Base-by-base conservation (phyloP, 2,888 invertebrate species). In the Agonum fuliginosum region DNA sequence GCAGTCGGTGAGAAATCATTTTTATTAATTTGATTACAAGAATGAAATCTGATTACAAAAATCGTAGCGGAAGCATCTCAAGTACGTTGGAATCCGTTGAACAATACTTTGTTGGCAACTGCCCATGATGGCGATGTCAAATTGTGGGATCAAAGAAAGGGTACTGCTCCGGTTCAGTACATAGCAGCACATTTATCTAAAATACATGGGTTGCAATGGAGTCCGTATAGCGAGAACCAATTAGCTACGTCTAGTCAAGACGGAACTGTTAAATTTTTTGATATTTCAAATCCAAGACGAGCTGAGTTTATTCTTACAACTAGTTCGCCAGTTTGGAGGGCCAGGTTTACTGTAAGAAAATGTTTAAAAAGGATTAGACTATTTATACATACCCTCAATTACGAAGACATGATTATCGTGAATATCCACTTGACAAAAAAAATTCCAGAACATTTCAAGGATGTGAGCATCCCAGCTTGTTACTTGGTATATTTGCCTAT, bases 191-290 rank as follows among this genome's bases (percentile, higher is more conserved):
- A 98, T 88, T 88, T 97, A 79, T 90, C 92, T 27, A 91, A 97
- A 89, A 97, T 98, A 80, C 95, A 97, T 85, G 97, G 97, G 54
- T 91, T 98, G 34, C 97, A 98, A 86, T 98, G 98, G 98, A 96
- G 95, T 86, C 94, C 95, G 10, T 92, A 91, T 79, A 91, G 93
- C 82, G 95, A 96, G 86, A 94, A 94, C 80, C 95, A 95, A 83
- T 86, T 96, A 78, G 94, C 95, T 48, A 97, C 98, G 5, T 96
- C 96, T 78, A 97, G 97, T 88, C 97, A 98, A 87, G 98, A 98
- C 87, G 95, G 96, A 75, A 96, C 96, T 65, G 97, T 98, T 1
- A 97, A 97, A 88, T 95, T 97, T 86, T 98, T 97, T 88, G 96
- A 97, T 86, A 94, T 95, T 1, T 93, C 93, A 80, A 95, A 94